Base-by-base conservation (phyloP, 2,888 invertebrate genomes). In the Merodon equestris region DNA sequence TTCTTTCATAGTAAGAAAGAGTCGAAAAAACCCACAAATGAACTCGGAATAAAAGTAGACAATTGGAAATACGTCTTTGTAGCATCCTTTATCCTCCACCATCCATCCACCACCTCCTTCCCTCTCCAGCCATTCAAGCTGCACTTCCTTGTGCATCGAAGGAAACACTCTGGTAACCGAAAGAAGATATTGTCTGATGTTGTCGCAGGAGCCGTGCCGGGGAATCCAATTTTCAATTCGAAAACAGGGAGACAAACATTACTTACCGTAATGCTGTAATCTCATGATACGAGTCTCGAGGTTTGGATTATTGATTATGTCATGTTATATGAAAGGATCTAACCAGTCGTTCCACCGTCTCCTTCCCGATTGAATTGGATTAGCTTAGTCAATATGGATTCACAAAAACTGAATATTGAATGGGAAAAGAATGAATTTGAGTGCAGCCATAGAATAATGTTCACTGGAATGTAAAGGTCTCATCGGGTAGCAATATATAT, bases 161-260 rank as follows among this genome's bases (percentile, higher is more conserved):
- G 72, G 57, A 72, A 66, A 77, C 51, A 47, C 58, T 71, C 67
- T 77, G 60, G 47, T 57, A 67, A 51, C 67, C 50, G 50, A 72
- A 67, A 63, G 53, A 51, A 77, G 72, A 61, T 67, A 67, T 77
- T 72, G 61, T 67, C 61, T 38, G 47, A 47, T 67, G 56, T 27
- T 18, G n/a, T 13, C 14, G 36, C 17, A 57, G 56, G 19, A 54
- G 56, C 47, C 51, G 51, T 56, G 61, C 18, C 18, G 57, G 56
- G 12, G 47, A 77, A 77, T 72, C 71, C 67, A 67, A 77, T 77
- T 72, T 77, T 42, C 61, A 67, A 77, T 67, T 70, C 67, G 67
- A 77, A 72, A 77, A 77, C 67, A 77, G 53, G 76, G 66, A 27
- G 27, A 77, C 76, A 72, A 77, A 77, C 76, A 77, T 77, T 77